Percentiles rank a stretch among this genome's conserved stretches.
These are phyloP conservation scores for Lithophane leautieri DNA, from an alignment of 2,888 invertebrate species.

Conservation along the genomic window DNA sequence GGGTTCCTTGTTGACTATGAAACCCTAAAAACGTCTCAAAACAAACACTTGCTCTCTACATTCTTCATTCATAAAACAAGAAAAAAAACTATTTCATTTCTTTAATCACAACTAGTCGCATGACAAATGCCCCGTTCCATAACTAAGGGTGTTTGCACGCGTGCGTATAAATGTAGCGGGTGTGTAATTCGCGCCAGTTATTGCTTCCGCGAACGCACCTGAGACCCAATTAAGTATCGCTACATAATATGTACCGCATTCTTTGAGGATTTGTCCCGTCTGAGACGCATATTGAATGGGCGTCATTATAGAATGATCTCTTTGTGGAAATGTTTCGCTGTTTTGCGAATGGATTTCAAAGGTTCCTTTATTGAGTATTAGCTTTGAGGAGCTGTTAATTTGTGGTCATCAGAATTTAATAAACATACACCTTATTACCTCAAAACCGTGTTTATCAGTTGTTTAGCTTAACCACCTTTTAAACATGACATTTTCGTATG, in stretches of 20 bases:
- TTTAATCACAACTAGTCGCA: conserved; percentile 27
- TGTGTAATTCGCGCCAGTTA: conserved; percentile 73
- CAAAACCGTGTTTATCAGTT: no score
- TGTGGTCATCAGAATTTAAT: neutral
- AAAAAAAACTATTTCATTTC: conserved; percentile 3
- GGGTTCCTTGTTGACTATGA: no score
- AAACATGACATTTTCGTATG: no score
- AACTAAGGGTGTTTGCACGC: conserved; percentile 52
- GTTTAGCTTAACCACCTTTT: no score
- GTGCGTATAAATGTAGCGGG: conserved; percentile 61
- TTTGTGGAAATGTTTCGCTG: conserved; percentile 12
- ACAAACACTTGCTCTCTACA: neutral
- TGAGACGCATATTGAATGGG: conserved; percentile 56
- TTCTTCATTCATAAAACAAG: neutral
- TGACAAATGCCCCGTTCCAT: conserved; percentile 43
- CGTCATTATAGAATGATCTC: conserved; percentile 33
- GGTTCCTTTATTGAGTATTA: neutral
- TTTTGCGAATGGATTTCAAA: neutral
- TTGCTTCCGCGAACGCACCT: conserved; percentile 79
- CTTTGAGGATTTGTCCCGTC: conserved; percentile 62
- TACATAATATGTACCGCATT: conserved; percentile 62
- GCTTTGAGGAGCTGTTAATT: neutral
- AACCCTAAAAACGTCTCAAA: no score
- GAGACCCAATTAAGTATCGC: conserved; percentile 80
- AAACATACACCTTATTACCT: no score